Evolutionary conservation across 1,140 invertebrate species (phyloP), one percentile per base, ranked within the genome.

Genomic region (Plectus sambesii): DNA sequence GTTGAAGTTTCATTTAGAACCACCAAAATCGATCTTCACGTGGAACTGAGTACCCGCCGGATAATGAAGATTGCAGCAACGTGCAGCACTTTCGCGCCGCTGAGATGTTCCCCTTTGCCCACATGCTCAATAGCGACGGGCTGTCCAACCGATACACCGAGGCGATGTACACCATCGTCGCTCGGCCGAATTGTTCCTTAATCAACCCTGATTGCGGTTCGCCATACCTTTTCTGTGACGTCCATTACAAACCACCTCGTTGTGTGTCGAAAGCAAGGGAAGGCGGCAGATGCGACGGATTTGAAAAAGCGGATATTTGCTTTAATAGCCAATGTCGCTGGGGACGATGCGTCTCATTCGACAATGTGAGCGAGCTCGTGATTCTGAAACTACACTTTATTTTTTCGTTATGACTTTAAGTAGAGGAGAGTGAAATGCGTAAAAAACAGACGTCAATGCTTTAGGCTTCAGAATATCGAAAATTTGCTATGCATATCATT

Each of bases 51-150:
- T 12, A 33, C 30, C 30, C 30, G 17, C 12, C 30, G 30, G 17
- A 33, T 17, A 17, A 17, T 17, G 17, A 33, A 33, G 12, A 33
- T 33, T 17, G 30, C 17, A 58, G 59, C 27, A 67, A 67, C 44
- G 54, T 49, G 27, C 52, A 62, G 29, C 64, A 67, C 45, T 67
- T 67, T 48, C 57, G 56, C 36, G 62, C 66, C 40, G 62, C 66
- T 35, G 41, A 35, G 17, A 67, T 67, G 64, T 40, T 56, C 25
- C 64, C 64, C 19, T 67, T 63, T 48, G 40, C 47, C 35, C 37
- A 56, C 37, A 35, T 69, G 23, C 30, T 55, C 4, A 33, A 33
- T 17, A 17, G 12, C 30, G 30, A 33, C 30, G 30, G 17, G 12
- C 12, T 33, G 30, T 12, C 12, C 30, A 33, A 33, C 17, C 30